phyloP scores from a whole-genome alignment of 2,888 invertebrate genomes.

The Eupithecia insigniata region DNA sequence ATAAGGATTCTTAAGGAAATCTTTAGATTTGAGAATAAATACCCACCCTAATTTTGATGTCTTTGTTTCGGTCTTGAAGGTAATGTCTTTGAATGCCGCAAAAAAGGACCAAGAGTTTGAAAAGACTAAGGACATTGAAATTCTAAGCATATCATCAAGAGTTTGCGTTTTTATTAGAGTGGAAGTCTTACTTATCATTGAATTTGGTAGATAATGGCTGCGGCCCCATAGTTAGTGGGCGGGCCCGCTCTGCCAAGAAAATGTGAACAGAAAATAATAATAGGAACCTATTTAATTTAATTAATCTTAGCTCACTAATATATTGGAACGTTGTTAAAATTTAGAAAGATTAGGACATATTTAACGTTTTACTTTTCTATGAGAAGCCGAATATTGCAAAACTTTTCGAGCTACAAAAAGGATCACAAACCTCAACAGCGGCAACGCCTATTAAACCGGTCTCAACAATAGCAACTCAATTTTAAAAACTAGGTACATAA shows the following conservation, averaged over 20 bases:
- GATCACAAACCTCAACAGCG: neutral
- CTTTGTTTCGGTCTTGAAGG: slow-evolving; percentile 4
- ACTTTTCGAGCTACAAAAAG: slow-evolving; percentile 17
- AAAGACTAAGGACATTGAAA: neutral
- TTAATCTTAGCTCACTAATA: neutral
- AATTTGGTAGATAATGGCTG: neutral
- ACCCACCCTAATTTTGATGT: neutral
- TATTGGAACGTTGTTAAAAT: neutral
- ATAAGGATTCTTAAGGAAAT: neutral
- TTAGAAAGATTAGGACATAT: neutral
- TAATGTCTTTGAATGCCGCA: neutral
- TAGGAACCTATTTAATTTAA: neutral
- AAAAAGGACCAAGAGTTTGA: neutral
- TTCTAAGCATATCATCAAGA: neutral
- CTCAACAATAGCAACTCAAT: slow-evolving; percentile 30
- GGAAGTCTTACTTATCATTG: neutral
- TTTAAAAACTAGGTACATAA: slow-evolving; percentile 8
- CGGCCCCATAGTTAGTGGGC: neutral
- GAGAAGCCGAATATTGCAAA: neutral
- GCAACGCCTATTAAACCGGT: slow-evolving; percentile 50
- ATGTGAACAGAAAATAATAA: neutral
- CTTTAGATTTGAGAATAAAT: neutral
- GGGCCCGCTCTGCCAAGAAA: neutral
- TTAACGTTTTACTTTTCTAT: neutral
- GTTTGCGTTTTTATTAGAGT: neutral